A percentile compares a stretch with the other conserved stretches of the same genome.
These are phyloP conservation scores for Julus scandinavius DNA, from an alignment of 2,888 invertebrate species.

Conservation along the genomic window DNA sequence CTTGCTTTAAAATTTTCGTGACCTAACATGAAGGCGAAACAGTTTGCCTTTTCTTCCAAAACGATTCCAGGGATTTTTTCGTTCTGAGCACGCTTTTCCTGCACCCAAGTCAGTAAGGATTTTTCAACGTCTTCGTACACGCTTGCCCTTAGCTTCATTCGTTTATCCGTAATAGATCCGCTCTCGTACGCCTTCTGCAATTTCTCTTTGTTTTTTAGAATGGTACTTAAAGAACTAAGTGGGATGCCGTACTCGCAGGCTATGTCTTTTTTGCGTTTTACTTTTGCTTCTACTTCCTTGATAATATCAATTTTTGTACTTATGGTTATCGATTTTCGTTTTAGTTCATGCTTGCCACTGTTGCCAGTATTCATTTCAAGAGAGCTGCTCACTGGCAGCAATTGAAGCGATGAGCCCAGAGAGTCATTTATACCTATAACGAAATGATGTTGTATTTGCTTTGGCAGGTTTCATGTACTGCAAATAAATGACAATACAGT, in stretches of 20 bases:
- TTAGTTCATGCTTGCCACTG: constrained; percentile 1
- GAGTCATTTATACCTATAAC: not conserved
- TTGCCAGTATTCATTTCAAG: not conserved
- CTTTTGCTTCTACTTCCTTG: not conserved
- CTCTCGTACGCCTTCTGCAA: constrained; percentile 23
- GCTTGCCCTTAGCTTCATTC: not conserved
- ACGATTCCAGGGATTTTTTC: constrained; percentile 39
- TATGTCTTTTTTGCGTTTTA: constrained; percentile 23
- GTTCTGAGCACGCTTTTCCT: not conserved
- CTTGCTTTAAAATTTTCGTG: constrained; percentile 21
- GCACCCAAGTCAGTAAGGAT: constrained; percentile 33
- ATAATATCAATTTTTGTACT: constrained; percentile 32
- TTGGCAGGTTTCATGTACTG: not conserved
- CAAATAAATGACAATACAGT: not conserved
- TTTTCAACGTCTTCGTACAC: constrained; percentile 32
- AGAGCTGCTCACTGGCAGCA: not conserved
- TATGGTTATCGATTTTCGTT: constrained; percentile 30
- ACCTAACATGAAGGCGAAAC: not conserved
- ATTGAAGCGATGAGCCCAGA: not conserved
- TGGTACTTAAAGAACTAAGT: not conserved
- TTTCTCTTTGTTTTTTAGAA: constrained; percentile 43
- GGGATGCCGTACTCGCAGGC: constrained; percentile 28
- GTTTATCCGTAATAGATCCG: not conserved
- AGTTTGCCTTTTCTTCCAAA: constrained; percentile 45
- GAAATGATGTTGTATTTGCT: not conserved